These are phyloP conservation scores for Tetanocera ferruginea DNA, from an alignment of 2,888 invertebrate genomes.

Conservation along the genomic window DNA sequence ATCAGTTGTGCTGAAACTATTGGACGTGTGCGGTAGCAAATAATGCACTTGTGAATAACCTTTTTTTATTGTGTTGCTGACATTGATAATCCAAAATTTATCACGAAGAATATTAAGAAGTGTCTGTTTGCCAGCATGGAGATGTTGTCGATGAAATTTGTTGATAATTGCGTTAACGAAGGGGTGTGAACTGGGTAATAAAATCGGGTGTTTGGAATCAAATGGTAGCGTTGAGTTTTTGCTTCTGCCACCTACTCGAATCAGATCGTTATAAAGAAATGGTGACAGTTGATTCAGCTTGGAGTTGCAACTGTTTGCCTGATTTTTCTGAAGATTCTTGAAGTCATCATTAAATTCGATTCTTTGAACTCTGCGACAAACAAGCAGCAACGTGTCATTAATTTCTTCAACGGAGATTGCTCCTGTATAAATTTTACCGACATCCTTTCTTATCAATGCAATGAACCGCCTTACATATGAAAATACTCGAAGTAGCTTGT, in stretches of 20 bases:
- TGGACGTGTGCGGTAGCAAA: slow-evolving; percentile 34
- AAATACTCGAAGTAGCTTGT: too few species aligned
- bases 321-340: not conserved
- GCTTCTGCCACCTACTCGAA: slow-evolving; percentile 24
- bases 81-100: slow-evolving; percentile 39
- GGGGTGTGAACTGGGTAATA: too few species aligned
- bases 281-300: slow-evolving; percentile 19
- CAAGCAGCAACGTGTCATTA: too few species aligned
- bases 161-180: not conserved
- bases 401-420: too few species aligned
- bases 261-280: slow-evolving; percentile 6
- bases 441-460: too few species aligned
- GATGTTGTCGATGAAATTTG: slow-evolving; percentile 27
- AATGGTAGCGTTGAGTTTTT: slow-evolving; percentile 17
- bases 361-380: too few species aligned
- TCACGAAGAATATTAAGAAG: slow-evolving; percentile 39
- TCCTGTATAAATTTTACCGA: too few species aligned
- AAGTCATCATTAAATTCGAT: not conserved
- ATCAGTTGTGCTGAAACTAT: too few species aligned
- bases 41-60: slow-evolving; percentile 36
- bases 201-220: slow-evolving; percentile 6
- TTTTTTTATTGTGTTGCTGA: slow-evolving; percentile 9
- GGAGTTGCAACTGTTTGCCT: not conserved
- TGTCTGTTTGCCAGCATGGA: slow-evolving; percentile 34
- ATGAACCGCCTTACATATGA: too few species aligned